phyloP scores from a whole-genome alignment of 2,113 vertebrate genomes.

The Theropithecus gelada region DNA sequence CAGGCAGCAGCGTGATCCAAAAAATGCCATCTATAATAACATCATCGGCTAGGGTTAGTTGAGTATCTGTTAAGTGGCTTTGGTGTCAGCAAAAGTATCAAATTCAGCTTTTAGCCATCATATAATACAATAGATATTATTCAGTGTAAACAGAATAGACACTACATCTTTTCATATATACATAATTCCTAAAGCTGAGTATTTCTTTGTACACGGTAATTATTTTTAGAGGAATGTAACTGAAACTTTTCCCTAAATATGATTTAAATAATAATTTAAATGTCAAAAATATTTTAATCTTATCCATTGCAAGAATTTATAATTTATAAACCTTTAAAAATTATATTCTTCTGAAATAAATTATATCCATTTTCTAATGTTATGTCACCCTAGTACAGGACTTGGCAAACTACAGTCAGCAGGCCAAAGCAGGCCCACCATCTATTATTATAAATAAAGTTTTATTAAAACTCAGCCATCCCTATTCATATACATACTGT shows the following conservation, averaged over 20 bases:
- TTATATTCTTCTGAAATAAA: background rate
- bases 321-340: background rate
- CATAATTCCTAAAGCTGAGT: background rate
- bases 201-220: background rate
- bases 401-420: background rate
- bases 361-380: background rate
- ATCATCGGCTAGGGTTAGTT: background rate
- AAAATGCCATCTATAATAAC: background rate
- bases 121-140: background rate
- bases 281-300: background rate
- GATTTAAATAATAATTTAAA: slow-evolving; percentile 17
- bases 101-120: background rate
- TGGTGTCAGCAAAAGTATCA: background rate
- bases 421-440: background rate
- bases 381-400: background rate
- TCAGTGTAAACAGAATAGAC: background rate
- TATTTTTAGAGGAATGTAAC: background rate
- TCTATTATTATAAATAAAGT: background rate
- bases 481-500: background rate
- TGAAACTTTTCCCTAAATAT: background rate
- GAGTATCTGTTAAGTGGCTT: background rate
- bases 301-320: background rate
- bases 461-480: background rate
- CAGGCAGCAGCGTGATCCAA: background rate
- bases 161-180: background rate